Percentiles rank a stretch among this genome's conserved stretches.
phyloP scores from a whole-genome alignment of 2,113 vertebrate species.

The Sialia sialis region DNA sequence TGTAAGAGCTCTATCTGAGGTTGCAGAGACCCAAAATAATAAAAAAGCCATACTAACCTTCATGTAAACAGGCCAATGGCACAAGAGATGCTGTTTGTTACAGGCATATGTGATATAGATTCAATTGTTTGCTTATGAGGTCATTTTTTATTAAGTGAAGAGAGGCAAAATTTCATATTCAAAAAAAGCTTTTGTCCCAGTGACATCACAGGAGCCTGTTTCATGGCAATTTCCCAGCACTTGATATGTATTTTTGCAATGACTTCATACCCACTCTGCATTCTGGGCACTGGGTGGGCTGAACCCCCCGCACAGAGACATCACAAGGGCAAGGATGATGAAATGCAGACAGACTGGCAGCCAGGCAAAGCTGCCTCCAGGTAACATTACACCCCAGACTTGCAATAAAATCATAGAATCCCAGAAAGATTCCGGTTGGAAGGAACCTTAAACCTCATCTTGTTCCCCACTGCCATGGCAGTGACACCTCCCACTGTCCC shows the following conservation, averaged over 20 bases:
- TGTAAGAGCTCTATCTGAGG: background rate
- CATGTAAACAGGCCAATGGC: background rate
- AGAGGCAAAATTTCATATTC: background rate
- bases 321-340: background rate
- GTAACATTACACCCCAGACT: background rate
- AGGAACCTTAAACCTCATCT: background rate
- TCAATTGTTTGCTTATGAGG: background rate
- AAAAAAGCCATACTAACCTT: background rate
- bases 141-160: background rate
- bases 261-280: background rate
- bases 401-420: background rate
- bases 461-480: fast-evolving
- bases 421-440: background rate
- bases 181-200: background rate
- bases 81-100: background rate
- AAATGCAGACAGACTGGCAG: background rate
- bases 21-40: background rate
- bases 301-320: background rate
- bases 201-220: background rate
- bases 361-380: background rate
- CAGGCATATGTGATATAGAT: background rate
- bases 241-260: background rate
- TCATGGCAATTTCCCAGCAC: background rate
- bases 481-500: fast-evolving
- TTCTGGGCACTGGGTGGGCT: background rate